Evolutionary conservation across 2,797 vertebrate genomes (phyloP), one percentile per base, ranked within the genome.

Genomic region (Okamejei kenojei): DNA sequence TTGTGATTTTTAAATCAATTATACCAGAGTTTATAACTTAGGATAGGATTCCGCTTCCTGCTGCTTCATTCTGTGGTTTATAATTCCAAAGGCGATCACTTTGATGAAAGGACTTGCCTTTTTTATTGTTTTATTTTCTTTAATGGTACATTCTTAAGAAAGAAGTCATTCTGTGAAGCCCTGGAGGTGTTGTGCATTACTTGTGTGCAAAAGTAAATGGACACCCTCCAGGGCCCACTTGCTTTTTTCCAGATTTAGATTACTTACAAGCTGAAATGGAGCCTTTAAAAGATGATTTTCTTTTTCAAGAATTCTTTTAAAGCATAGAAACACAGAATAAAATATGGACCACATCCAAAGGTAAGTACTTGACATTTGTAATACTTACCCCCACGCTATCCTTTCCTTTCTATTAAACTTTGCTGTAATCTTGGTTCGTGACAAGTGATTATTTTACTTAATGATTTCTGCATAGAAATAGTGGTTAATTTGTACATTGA

Each of bases 1-100:
- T 86, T 63, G 26, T 86, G 15, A 86, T 63, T 86, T 86, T 86
- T 63, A 86, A 86, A 86, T 86, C 29, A 63, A 86, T 86, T 86
- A 63, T 63, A 61, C 54, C 81, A n/a, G 54, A n/a, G 81, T 84
- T 61, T 84, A n/a, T 84, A 86, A 84, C 81, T 84, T 84, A 2
- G 11, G 45, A 54, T 58, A 61, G 54, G 10, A 63, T n/a, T 86
- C 7, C 17, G 82, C 82, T n/a, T 26, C 82, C 58, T 11, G 9
- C 23, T 63, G 11, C 13, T 86, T 29, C 61, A 61, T 32, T 7
- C 29, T 86, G 58, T 32, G 58, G 82, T n/a, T 86, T 8, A 6
- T 86, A 86, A 86, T 86, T 86, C 58, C 29, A 86, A 13, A 86
- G 82, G 58, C 63, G 26, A 86, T 86, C n/a, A 63, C 82, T 86